Base-by-base conservation (phyloP, 2,888 invertebrate genomes). In the Pegoplata infirma region DNA sequence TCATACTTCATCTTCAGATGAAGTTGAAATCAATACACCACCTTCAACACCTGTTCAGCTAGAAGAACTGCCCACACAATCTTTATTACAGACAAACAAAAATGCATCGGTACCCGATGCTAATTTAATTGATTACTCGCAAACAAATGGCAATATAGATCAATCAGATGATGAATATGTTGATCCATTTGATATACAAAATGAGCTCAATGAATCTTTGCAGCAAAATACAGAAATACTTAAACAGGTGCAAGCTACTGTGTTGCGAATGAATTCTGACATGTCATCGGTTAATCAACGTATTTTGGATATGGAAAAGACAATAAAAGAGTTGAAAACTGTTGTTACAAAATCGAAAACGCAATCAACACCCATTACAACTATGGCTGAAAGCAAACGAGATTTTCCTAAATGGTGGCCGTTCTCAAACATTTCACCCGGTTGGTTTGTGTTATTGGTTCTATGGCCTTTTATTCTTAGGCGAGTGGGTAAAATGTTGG, bases 121-220 rank as follows among this genome's bases (percentile, higher is more conserved):
- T 16, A 58, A 49, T 64, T 58, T 14, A 68, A 74, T 40, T 32
- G 73, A 23, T 80, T 82, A 73, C 53, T 80, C 82, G 36, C 81
- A 55, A 75, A 75, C 58, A 10, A 82, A 80, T 76, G 87, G 86
- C 14, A 85, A 84, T 36, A 84, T 86, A 19, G 88, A 87, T 23
- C 89, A 88, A 84, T 91, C 84, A 84, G 91, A 88, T 86, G 95
- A 95, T 85, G 95, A 95, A 89, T 96, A 93, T 87, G 94, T 94
- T 71, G 95, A 96, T 89, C 95, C 95, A 12, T 93, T 95, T 79
- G 95, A 96, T 89, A 94, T 94, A 87, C 83, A 85, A 47, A 85
- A 83, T 46, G 88, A 87, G 32, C 80, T 85, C 4, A 82, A 83
- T 23, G 86, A 88, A 56, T 84, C 86, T 2, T 84, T 88, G 17